Evolutionary conservation across 2,888 invertebrate genomes (phyloP), one percentile per base, ranked within the genome.

Genomic region (Panopea generosa): DNA sequence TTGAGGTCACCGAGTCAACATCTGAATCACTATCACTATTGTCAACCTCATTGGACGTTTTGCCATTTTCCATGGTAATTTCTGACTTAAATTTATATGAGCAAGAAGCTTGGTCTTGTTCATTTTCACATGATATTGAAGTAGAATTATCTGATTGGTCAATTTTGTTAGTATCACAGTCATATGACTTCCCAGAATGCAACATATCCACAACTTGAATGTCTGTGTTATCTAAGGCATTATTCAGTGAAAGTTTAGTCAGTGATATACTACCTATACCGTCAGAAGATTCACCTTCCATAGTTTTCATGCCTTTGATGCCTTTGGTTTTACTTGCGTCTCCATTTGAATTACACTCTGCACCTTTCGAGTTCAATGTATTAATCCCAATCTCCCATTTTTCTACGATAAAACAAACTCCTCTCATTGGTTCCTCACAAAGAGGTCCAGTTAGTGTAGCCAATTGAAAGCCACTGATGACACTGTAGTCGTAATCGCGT

Each of bases 381-480:
- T 56, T 22, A 7, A 26, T 16, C 9, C 66, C 79, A 7, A 74
- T 66, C 52, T 93, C 94, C 96, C 98, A 99, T 84, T 96, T 96
- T 86, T 97, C 96, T 1, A 99, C 94, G 63, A 96, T 94, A 93
- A 99, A 98, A 72, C 90, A 90, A 0, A 99, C 97, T 1, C 99
- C 99, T 94, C 96, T 96, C 96, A 99, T 96, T 1, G 98, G 98
- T 91, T 99, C 99, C 88, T 98, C 98, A 93, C 99, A 99, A 52
- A 99, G 92, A 0, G 99, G 99, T 0, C 99, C 99, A 49, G 97
- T 95, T 63, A 96, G 93, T 27, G 97, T 95, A 6, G 97, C 96
- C 92, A 97, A 93, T 82, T 93, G 92, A 78, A 93, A 93, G 4
- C 93, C 93, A 79, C 86, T 88, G 4, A 92, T 75, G 67, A 93